Conservation (phyloP, 2,113 vertebrate genomes). For the Otocyon megalotis region DNA sequence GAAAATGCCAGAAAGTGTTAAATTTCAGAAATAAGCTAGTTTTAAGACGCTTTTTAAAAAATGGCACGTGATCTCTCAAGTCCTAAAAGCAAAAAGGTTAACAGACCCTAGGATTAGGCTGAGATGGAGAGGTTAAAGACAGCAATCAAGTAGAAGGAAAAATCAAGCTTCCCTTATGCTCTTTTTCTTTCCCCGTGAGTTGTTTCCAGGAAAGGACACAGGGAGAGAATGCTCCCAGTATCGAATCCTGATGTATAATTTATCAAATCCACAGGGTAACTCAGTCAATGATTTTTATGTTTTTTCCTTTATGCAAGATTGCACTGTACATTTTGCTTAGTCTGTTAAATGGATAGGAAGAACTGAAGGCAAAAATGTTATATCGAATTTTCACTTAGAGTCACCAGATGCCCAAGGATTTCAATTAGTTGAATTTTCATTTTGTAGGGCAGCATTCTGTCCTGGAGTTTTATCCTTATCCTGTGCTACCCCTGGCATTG, state of each 20-base stretch:
- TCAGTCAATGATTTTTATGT: slow-evolving; percentile 56
- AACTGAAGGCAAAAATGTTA: slow-evolving; percentile 39
- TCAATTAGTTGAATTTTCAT: slow-evolving; percentile 56
- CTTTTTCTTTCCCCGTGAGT: neutral
- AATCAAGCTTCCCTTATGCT: neutral
- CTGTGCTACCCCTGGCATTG: neutral
- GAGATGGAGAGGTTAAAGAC: neutral
- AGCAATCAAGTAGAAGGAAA: neutral
- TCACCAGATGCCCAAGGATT: neutral
- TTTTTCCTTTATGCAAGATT: slow-evolving; percentile 62
- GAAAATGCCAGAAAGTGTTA: neutral
- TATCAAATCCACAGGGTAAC: slow-evolving; percentile 52
- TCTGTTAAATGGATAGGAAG: slow-evolving; percentile 27
- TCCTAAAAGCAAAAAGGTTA: neutral
- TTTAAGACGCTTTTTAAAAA: neutral
- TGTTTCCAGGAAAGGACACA: neutral
- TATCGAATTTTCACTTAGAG: slow-evolving; percentile 39
- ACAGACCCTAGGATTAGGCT: neutral
- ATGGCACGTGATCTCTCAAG: neutral
- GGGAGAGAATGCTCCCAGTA: neutral
- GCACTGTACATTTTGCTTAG: slow-evolving; percentile 49
- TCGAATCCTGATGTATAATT: neutral
- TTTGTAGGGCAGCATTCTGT: neutral
- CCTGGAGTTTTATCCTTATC: neutral
- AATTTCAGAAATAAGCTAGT: neutral